Evolutionary conservation across 2,113 vertebrate species (phyloP), one percentile per base, ranked within the genome.

Genomic region (Serilophus lunatus): DNA sequence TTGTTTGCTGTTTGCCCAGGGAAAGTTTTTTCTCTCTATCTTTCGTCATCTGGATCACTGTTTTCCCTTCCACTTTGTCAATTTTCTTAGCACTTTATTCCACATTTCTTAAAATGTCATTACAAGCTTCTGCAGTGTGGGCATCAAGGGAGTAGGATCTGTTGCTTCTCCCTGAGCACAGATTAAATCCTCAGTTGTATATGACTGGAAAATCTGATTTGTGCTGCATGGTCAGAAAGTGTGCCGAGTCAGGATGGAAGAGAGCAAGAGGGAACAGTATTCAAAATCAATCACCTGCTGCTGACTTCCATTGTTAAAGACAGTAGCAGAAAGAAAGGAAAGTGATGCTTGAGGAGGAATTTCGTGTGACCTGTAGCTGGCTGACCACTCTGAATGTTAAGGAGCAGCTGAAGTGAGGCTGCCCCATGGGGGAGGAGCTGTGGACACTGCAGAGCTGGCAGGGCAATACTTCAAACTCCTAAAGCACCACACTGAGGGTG

Each of bases 351-450:
- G 49, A 42, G 35, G 14, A 60, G 20, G 31, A 72, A 45, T 92
- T 82, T 47, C 0, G 0, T 12, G 23, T 60, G 36, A 69, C 29
- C 1, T 0, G 2, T 63, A 59, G 12, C 28, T 2, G 3, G 1
- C 14, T 45, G 56, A 49, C 23, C 20, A 25, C 31, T 42, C 18
- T n/a, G 50, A 83, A 36, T 24, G 18, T 5, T 26, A 42, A 17
- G 51, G 15, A 68, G 10, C 24, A 45, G 28, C 15, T 4, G 5
- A 28, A 61, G 12, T 24, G 24, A 13, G 13, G 24, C 50, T 78
- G 65, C 10, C 10, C 16, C 16, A 2, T 0, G 2, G 6, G 3
- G 5, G 69, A 16, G 35, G 61, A 64, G 6, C 33, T 82, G 42
- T 6, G 5, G 31, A 6, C 35, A 42, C 29, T 18, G 29, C 20